These are phyloP conservation scores for Neoitamus cyanurus DNA, from an alignment of 2,888 invertebrate genomes.

Conservation along the genomic window DNA sequence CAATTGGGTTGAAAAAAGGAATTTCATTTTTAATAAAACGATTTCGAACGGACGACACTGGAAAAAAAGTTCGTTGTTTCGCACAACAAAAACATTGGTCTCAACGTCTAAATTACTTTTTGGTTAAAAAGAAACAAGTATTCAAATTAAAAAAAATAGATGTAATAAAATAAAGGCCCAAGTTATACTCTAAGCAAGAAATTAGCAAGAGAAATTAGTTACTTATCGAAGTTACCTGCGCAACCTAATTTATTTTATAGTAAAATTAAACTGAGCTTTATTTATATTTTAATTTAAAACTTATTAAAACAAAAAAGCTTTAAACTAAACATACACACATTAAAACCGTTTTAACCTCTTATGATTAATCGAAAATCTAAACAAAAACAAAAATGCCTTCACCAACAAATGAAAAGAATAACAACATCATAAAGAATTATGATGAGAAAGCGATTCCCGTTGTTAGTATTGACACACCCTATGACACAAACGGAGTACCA, in stretches of 20 bases:
- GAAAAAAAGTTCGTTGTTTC: background rate
- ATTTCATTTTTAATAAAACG: background rate
- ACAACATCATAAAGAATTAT: constrained; percentile 55
- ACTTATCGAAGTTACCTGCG: constrained; percentile 37
- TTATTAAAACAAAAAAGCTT: constrained; percentile 20
- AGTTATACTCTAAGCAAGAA: background rate
- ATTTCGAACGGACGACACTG: background rate
- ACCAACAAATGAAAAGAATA: constrained; percentile 53
- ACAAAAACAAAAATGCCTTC: constrained; percentile 44
- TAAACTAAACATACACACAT: constrained; percentile 33
- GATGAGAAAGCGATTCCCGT: constrained; percentile 58
- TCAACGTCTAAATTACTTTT: background rate
- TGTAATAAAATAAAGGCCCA: background rate
- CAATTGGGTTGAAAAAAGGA: constrained; percentile 16
- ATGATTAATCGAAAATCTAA: constrained; percentile 38
- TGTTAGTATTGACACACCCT: constrained; percentile 56
- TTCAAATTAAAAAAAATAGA: constrained; percentile 42
- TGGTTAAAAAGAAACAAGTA: constrained; percentile 36
- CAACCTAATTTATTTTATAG: constrained; percentile 24
- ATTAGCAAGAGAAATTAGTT: background rate
- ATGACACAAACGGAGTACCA: constrained; percentile 59
- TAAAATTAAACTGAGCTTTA: constrained; percentile 7
- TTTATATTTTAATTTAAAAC: constrained; percentile 21
- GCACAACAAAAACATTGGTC: background rate
- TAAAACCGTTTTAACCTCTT: constrained; percentile 33